Conservation (phyloP, 1,140 invertebrate genomes). For the Rhagoletis zephyria region DNA sequence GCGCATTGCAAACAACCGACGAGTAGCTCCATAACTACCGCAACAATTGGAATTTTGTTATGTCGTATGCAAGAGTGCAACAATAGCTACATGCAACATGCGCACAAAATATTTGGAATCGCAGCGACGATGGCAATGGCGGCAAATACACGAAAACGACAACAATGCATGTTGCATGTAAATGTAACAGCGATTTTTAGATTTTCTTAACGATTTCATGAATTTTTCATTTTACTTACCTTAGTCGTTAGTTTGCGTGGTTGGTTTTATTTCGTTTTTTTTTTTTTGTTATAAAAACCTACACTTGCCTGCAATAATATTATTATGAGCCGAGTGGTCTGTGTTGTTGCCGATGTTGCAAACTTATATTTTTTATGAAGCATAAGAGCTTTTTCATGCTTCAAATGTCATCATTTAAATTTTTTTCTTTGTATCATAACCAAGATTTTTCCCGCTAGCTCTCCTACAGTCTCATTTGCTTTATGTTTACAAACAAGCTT, state of each 20-base stretch:
- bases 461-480: neutral
- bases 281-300: neutral
- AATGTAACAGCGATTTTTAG: slow-evolving; percentile 43
- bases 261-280: neutral
- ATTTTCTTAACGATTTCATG: slow-evolving; percentile 43
- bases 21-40: neutral
- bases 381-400: slow-evolving; percentile 14
- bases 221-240: neutral
- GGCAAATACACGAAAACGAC: neutral
- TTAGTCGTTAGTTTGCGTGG: neutral
- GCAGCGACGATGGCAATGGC: neutral
- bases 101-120: slow-evolving; percentile 43
- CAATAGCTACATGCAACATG: slow-evolving; percentile 37
- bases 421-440: neutral
- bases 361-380: neutral
- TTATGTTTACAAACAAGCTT: neutral
- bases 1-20: neutral
- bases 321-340: neutral
- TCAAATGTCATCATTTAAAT: slow-evolving; percentile 25
- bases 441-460: neutral
- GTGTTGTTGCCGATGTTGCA: neutral
- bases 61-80: slow-evolving; percentile 4
- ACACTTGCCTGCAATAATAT: neutral
- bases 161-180: slow-evolving; percentile 35
- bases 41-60: slow-evolving; percentile 44